Percentiles rank a stretch among this genome's conserved stretches.
Evolutionary conservation across 2,113 vertebrate genomes (phyloP).

Genomic region (Notiomystis cincta): DNA sequence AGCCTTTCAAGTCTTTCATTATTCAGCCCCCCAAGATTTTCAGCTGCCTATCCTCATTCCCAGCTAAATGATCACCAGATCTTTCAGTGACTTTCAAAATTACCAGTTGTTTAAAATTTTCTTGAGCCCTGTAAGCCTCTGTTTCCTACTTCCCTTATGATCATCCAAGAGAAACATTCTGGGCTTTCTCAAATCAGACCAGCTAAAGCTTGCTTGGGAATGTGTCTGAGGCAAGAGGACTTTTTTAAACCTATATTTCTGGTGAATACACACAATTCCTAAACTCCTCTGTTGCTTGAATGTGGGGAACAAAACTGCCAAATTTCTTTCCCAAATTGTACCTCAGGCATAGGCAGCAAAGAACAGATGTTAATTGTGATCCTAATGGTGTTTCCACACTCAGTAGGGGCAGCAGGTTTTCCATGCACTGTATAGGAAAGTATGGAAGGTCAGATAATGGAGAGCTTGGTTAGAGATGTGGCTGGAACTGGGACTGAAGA

Average conservation of each 20-base stretch:
- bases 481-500: background rate
- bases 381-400: background rate
- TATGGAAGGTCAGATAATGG: background rate
- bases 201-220: background rate
- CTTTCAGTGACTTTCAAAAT: background rate
- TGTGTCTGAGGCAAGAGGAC: background rate
- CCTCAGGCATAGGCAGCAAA: background rate
- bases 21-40: background rate
- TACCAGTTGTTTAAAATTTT: background rate
- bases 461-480: background rate
- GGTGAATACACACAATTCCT: background rate
- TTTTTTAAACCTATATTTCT: background rate
- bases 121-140: background rate
- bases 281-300: background rate
- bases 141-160: background rate
- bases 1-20: background rate
- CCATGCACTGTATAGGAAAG: background rate
- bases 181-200: background rate
- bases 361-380: background rate
- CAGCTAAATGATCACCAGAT: background rate
- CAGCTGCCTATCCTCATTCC: background rate
- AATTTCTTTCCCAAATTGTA: background rate
- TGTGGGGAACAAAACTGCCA: background rate
- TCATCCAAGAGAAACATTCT: background rate
- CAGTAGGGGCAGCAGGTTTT: background rate